Evolutionary conservation across 2,797 vertebrate genomes (phyloP).

Genomic region (Notolepis coatsorum): DNA sequence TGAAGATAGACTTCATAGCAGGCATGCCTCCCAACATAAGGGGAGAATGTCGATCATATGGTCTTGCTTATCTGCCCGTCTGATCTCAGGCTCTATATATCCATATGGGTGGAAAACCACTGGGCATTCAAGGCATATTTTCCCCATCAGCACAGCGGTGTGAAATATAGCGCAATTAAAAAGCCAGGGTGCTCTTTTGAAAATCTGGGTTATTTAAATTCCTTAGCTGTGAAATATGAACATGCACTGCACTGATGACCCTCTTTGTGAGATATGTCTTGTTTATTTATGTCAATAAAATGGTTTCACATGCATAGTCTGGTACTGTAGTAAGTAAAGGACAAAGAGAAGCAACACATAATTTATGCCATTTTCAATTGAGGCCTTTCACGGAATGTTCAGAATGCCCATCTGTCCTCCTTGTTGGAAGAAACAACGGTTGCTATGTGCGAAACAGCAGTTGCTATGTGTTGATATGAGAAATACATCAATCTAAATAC

Average conservation of each 20-base stretch:
- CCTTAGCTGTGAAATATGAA: conserved; percentile 44
- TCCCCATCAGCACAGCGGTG: conserved; percentile 16
- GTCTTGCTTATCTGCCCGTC: conserved; percentile 23
- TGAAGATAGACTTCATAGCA: conserved; percentile 6
- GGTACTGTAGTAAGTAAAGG: not conserved
- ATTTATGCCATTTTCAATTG: too few species aligned
- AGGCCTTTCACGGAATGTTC: too few species aligned
- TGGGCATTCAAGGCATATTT: conserved; percentile 33
- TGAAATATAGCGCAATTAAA: conserved; percentile 29
- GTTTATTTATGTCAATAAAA: not conserved
- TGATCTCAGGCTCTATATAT: conserved; percentile 12
- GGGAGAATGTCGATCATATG: conserved; percentile 21
- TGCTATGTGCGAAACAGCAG: too few species aligned
- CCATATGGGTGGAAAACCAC: conserved; percentile 4
- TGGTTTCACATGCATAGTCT: not conserved
- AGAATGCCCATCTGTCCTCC: too few species aligned
- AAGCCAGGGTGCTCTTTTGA: conserved; percentile 8
- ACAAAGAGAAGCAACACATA: too few species aligned
- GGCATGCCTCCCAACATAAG: conserved; percentile 22
- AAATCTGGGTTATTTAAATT: conserved; percentile 31
- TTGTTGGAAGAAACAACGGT: too few species aligned
- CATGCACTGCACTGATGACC: not conserved
- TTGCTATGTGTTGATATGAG: too few species aligned
- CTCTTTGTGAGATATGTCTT: not conserved
- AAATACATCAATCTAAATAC: too few species aligned